These are phyloP conservation scores for Ectobius pallidus DNA, from an alignment of 2,888 invertebrate species.

Conservation along the genomic window DNA sequence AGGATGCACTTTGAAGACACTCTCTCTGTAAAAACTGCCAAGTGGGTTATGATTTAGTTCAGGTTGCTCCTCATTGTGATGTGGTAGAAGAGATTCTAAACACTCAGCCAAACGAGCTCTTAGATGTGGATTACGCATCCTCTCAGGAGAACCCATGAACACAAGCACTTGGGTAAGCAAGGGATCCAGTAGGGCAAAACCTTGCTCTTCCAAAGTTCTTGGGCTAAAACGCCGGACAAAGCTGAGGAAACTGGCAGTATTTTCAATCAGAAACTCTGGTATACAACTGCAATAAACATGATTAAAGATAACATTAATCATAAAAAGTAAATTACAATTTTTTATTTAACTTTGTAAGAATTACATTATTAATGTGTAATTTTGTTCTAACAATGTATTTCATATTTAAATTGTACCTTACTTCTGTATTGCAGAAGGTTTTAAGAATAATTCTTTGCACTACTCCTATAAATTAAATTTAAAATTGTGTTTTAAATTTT, in stretches of 20 bases:
- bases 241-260: slow-evolving; percentile 80
- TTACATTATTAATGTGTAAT: no score
- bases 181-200: slow-evolving; percentile 67
- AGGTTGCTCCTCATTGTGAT: slow-evolving; percentile 64
- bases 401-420: no score
- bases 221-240: slow-evolving; percentile 72
- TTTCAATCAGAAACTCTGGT: slow-evolving; percentile 90
- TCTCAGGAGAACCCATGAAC: slow-evolving; percentile 84
- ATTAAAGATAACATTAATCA: background rate
- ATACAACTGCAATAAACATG: slow-evolving; percentile 67
- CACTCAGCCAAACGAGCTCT: slow-evolving; percentile 90
- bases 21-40: slow-evolving; percentile 67
- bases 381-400: no score
- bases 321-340: no score
- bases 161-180: slow-evolving; percentile 80
- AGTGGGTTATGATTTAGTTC: slow-evolving; percentile 54
- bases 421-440: no score
- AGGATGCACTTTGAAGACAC: slow-evolving; percentile 76
- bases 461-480: no score
- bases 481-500: no score
- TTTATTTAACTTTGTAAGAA: no score
- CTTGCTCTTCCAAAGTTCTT: slow-evolving; percentile 68
- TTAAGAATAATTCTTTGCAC: no score
- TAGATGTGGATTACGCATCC: slow-evolving; percentile 90
- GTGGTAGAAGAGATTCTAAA: slow-evolving; percentile 83